These are phyloP conservation scores for Sitodiplosis mosellana DNA, from an alignment of 1,140 invertebrate species.

Conservation along the genomic window DNA sequence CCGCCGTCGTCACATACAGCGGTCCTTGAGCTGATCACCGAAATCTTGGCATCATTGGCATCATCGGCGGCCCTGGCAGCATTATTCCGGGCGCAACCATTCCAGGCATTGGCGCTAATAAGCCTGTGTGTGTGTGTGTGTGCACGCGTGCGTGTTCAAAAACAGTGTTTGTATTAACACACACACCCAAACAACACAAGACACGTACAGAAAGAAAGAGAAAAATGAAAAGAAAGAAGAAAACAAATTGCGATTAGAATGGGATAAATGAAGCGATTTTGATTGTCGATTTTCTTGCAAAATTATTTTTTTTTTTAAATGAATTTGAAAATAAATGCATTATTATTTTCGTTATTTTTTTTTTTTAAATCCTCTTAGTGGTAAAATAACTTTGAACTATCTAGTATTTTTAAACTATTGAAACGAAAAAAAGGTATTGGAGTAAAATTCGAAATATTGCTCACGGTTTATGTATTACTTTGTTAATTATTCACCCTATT, in stretches of 20 bases:
- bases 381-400: background rate
- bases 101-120: constrained; percentile 1
- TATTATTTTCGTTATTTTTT: background rate
- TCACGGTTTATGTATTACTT: background rate
- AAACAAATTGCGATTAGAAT: too few species aligned
- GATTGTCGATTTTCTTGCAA: too few species aligned
- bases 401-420: background rate
- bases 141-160: background rate
- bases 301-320: too few species aligned
- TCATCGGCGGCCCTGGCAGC: background rate
- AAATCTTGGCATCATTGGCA: constrained; percentile 1
- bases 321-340: too few species aligned
- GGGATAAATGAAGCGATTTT: background rate
- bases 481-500: background rate
- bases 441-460: background rate
- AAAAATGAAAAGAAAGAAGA: too few species aligned
- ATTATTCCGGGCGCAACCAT: constrained; percentile 2
- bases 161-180: too few species aligned
- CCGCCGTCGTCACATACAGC: background rate
- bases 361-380: background rate
- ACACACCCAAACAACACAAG: too few species aligned
- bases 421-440: background rate
- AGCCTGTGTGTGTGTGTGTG: background rate
- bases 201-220: too few species aligned
- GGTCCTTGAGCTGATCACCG: constrained; percentile 1